A percentile compares a stretch with the other conserved stretches of the same genome.
phyloP scores from a whole-genome alignment of 37 sponge, comb jelly and placozoan species.

The Chondrosia reniformis region DNA sequence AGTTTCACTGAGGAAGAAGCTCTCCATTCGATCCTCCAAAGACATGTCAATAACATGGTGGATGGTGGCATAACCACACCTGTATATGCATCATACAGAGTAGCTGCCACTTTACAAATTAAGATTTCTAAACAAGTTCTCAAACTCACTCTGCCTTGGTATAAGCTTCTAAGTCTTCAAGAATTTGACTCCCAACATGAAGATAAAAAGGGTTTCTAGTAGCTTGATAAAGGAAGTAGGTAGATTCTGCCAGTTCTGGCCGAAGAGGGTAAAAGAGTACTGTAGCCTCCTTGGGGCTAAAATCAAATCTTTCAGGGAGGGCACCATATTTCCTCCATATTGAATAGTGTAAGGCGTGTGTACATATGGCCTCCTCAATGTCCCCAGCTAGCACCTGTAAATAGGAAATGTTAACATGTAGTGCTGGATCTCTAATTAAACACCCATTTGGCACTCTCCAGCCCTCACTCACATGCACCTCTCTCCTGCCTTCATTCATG shows the following conservation, averaged over 20 bases:
- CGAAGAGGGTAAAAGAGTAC: conserved; percentile 90
- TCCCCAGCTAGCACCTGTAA: conserved; percentile 94
- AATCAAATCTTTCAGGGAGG: conserved; percentile 92
- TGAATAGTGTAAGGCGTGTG: conserved; percentile 90
- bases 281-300: conserved; percentile 62
- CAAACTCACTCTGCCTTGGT: conserved; percentile 59
- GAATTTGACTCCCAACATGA: conserved; percentile 89
- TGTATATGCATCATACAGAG: conserved; percentile 1
- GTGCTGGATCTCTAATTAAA: too few relatives aligned
- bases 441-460: too few relatives aligned
- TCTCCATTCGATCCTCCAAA: conserved; percentile 97
- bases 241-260: conserved; percentile 95
- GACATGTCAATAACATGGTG: conserved; percentile 89
- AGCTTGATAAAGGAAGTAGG: conserved; percentile 94
- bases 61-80: conserved; percentile 95
- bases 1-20: conserved; percentile 98
- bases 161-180: conserved; percentile 71
- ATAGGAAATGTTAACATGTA: too few relatives aligned
- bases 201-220: conserved; percentile 95
- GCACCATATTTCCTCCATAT: conserved; percentile 89
- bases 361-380: conserved; percentile 86
- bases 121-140: not conserved
- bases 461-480: too few relatives aligned
- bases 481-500: too few relatives aligned
- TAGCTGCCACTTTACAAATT: not conserved